Percentiles rank a stretch among this genome's conserved stretches.
phyloP scores from a whole-genome alignment of 2,888 invertebrate genomes.

The Hofmannophila pseudospretella region DNA sequence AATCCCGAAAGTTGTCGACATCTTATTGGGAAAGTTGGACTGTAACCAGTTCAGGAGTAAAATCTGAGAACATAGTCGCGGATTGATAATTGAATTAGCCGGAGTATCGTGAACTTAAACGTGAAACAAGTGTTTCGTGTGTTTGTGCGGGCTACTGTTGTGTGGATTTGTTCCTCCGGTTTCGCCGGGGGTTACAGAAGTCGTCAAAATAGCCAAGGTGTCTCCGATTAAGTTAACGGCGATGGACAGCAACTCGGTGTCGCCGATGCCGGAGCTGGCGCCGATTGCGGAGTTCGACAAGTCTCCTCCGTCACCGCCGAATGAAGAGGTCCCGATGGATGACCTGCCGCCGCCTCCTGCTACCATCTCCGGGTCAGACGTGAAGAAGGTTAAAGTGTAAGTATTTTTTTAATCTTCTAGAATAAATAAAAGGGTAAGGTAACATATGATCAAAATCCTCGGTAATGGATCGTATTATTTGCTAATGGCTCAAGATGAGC shows the following conservation, averaged over 20 bases:
- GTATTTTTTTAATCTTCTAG: conserved; percentile 23
- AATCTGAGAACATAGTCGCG: conserved; percentile 11
- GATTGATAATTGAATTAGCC: conserved; percentile 20
- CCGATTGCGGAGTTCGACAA: conserved; percentile 85
- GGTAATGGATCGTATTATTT: too few species aligned
- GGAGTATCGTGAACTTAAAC: conserved; percentile 18
- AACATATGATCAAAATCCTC: too few species aligned
- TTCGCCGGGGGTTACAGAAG: conserved; percentile 44
- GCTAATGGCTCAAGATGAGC: too few species aligned
- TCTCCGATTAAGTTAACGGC: conserved; percentile 77
- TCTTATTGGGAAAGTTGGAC: conserved; percentile 30
- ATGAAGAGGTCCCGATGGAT: conserved; percentile 80
- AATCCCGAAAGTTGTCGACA: conserved; percentile 32
- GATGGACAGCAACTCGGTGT: conserved; percentile 84
- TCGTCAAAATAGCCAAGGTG: conserved; percentile 64
- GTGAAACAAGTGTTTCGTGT: conserved; percentile 16
- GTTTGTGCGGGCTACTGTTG: conserved; percentile 11
- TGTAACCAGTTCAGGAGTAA: conserved; percentile 12
- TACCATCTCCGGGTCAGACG: conserved; percentile 76
- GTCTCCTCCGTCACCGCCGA: conserved; percentile 82
- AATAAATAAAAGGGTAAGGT: too few species aligned
- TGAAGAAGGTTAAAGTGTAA: conserved; percentile 74
- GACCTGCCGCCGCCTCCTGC: conserved; percentile 81
- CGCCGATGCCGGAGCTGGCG: conserved; percentile 82
- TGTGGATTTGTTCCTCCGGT: conserved; percentile 41